A percentile compares a stretch with the other conserved stretches of the same genome.
phyloP scores from a whole-genome alignment of 2,888 invertebrate genomes.

The Choristoneura rosaceana region DNA sequence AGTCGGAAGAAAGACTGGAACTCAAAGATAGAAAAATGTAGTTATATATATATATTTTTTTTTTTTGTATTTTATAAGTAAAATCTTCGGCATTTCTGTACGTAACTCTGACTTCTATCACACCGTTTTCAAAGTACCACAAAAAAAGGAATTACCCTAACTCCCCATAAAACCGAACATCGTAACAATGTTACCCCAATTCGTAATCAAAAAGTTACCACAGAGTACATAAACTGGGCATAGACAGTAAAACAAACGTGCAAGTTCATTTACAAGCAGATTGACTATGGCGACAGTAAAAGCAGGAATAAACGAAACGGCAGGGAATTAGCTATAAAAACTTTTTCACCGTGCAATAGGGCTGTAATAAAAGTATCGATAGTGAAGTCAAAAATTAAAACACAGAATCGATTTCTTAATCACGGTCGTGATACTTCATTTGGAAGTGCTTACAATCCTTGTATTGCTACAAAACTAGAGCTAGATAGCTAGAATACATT shows the following conservation, averaged over 20 bases:
- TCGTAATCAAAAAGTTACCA: constrained; percentile 45
- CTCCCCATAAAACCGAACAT: constrained; percentile 19
- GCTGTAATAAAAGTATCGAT: neutral
- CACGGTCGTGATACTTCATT: too few relatives aligned
- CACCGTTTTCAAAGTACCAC: neutral
- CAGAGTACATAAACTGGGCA: constrained; percentile 56
- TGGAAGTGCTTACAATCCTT: too few relatives aligned
- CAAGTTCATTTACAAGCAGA: constrained; percentile 69
- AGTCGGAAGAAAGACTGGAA: too few relatives aligned
- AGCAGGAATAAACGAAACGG: constrained; percentile 58
- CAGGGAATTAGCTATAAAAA: constrained; percentile 80
- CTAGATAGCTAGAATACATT: too few relatives aligned
- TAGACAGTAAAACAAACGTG: constrained; percentile 67
- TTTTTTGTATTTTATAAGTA: too few relatives aligned
- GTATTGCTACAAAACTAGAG: too few relatives aligned
- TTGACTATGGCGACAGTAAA: constrained; percentile 66
- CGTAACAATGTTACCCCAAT: constrained; percentile 33
- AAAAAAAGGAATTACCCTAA: constrained; percentile 18
- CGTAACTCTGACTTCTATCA: too few relatives aligned
- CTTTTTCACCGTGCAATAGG: constrained; percentile 73
- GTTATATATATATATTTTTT: too few relatives aligned
- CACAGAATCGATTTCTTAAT: too few relatives aligned
- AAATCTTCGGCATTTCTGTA: too few relatives aligned
- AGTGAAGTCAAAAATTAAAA: neutral
- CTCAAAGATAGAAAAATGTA: too few relatives aligned